phyloP scores from a whole-genome alignment of 2,888 invertebrate genomes.

The Hyppa rectilinea region DNA sequence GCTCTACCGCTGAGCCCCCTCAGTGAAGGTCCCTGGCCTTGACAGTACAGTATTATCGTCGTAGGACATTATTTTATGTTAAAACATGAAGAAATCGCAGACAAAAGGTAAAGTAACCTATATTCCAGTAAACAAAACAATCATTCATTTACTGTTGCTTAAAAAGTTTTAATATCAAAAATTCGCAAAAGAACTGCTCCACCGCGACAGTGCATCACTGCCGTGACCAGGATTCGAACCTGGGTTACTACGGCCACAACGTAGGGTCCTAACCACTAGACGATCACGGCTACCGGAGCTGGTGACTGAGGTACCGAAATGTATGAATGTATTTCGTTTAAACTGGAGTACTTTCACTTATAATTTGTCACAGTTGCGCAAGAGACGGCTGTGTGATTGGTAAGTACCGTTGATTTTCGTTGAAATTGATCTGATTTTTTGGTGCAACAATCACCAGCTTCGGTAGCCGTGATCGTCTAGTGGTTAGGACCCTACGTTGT shows the following conservation, averaged over 20 bases:
- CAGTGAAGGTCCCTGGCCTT: too few relatives aligned
- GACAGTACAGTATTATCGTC: too few relatives aligned
- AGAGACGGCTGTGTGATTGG: constrained; percentile 4
- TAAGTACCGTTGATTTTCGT: not conserved
- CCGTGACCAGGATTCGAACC: constrained; percentile 92
- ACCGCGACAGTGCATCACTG: constrained; percentile 64
- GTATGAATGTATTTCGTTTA: constrained; percentile 4
- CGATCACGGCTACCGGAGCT: constrained; percentile 75
- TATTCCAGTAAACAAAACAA: not conserved
- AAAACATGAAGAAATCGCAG: too few relatives aligned
- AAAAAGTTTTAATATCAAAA: not conserved
- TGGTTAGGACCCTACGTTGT: constrained; percentile 95
- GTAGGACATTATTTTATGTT: too few relatives aligned
- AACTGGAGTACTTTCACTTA: constrained; percentile 41
- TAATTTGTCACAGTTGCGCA: constrained; percentile 30
- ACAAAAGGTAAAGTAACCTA: too few relatives aligned
- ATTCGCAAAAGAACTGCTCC: constrained; percentile 18
- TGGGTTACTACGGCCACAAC: constrained; percentile 95
- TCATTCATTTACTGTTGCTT: not conserved
- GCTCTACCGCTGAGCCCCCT: too few relatives aligned
- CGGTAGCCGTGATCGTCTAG: constrained; percentile 72
- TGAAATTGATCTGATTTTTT: not conserved
- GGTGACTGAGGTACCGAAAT: constrained; percentile 45
- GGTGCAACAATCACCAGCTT: constrained; percentile 64
- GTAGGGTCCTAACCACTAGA: constrained; percentile 93